These are phyloP conservation scores for Mycogona germanica DNA, from an alignment of 2,888 invertebrate species.

Conservation along the genomic window DNA sequence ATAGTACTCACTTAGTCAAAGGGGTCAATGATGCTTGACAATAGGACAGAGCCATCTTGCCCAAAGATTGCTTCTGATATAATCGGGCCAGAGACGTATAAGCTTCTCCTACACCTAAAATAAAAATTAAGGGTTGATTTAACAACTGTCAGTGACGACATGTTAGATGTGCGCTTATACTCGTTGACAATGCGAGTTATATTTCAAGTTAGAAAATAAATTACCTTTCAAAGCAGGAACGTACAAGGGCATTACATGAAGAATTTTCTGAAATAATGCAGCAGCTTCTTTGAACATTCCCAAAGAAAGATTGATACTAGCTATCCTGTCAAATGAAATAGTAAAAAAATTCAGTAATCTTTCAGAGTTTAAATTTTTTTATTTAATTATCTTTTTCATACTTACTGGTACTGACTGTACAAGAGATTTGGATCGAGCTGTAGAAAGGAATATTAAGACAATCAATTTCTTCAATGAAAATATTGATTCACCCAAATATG, in stretches of 20 bases:
- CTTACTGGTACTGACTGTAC: constrained; percentile 16
- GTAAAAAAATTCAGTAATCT: too few relatives aligned
- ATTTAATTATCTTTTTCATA: background rate
- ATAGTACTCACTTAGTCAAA: constrained; percentile 37
- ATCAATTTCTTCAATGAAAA: background rate
- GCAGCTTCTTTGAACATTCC: constrained; percentile 62
- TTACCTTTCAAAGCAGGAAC: constrained; percentile 57
- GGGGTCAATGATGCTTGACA: constrained; percentile 55
- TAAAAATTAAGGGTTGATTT: background rate
- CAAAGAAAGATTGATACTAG: constrained; percentile 40
- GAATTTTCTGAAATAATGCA: constrained; percentile 48
- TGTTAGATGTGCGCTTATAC: background rate
- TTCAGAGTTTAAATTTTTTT: too few relatives aligned
- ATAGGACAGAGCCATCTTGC: constrained; percentile 56
- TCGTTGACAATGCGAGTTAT: background rate
- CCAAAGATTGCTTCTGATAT: constrained; percentile 50
- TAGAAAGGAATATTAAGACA: background rate
- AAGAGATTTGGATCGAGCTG: constrained; percentile 9
- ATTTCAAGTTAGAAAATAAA: background rate
- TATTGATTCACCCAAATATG: background rate
- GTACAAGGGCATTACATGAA: constrained; percentile 45
- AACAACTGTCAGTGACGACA: background rate
- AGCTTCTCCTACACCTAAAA: constrained; percentile 58
- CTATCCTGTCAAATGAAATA: constrained; percentile 27
- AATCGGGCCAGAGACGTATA: constrained; percentile 57